Evolutionary conservation across 2,113 vertebrate genomes (phyloP), one percentile per base, ranked within the genome.

Genomic region (Coturnix japonica): DNA sequence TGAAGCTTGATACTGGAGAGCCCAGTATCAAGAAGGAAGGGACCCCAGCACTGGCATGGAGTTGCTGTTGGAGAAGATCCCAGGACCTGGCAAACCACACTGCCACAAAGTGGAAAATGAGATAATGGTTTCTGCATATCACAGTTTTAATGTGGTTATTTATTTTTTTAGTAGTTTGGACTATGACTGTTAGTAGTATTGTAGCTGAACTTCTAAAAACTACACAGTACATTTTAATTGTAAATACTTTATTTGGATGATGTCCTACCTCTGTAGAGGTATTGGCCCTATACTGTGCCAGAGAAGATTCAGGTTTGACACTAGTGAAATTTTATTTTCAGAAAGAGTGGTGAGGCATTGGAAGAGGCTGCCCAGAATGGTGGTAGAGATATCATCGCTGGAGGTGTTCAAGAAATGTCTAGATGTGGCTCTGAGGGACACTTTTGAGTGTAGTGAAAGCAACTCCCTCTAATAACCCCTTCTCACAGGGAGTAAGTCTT

Each of bases 41-140:
- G 19, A 41, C 1, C 0, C 2, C 21, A 83, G 3, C 26, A 63
- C 4, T 4, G 39, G 3, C 30, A 39, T 25, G 12, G 46, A 65
- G 30, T 5, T 86, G 18, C 3, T 65, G 3, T 28, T 76, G 16
- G 22, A 71, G 20, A 71, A 90, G 13, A 66, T 30, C n/a, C 70
- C 57, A 81, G 51, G n/a, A 35, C 14, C 25, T 16, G 22, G 15
- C 5, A 78, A 56, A 2, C 4, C n/a, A 51, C 7, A 51, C 2
- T 63, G 6, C 7, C 35, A 25, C 8, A 17, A 16, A 51, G 7
- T 51, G 25, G 25, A 51, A 51, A 28, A 51, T 51, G 25, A 81
- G 28, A 85, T 87, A 53, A 71, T 1, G 5, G 1, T 21, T 41
- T 33, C 25, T 61, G 10, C 19, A 13, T 46, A 33, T 17, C 25